These are phyloP conservation scores for Miniopterus natalensis DNA, from an alignment of 2,113 vertebrate species.

Conservation along the genomic window DNA sequence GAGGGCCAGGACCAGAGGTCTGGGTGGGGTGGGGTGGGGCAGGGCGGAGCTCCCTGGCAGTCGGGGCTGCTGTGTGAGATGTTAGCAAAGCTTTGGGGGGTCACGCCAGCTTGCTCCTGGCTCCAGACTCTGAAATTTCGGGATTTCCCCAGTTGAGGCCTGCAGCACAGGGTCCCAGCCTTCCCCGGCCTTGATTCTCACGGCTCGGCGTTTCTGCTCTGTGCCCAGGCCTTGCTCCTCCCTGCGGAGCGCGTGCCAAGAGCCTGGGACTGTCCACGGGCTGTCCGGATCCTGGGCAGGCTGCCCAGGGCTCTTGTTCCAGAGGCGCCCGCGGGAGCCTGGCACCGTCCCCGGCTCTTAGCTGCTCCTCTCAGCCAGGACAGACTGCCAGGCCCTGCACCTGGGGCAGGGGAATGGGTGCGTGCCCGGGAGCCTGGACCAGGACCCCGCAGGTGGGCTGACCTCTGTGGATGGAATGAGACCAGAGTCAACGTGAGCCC, in stretches of 20 bases:
- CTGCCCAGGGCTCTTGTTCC: background rate
- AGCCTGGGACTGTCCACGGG: background rate
- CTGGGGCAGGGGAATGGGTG: background rate
- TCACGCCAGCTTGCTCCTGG: background rate
- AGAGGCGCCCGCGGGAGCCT: background rate
- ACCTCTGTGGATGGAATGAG: background rate
- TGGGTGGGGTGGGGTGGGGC: background rate
- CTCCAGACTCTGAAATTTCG: background rate
- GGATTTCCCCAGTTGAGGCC: background rate
- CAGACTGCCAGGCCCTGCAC: background rate
- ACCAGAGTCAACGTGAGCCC: fast-evolving
- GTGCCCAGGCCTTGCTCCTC: background rate
- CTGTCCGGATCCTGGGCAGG: background rate
- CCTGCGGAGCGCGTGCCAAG: too few species aligned
- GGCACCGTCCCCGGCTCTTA: background rate
- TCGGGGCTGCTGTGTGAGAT: fast-evolving
- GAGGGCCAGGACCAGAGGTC: background rate
- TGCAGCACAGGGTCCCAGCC: background rate
- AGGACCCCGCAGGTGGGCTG: background rate
- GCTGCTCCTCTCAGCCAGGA: background rate
- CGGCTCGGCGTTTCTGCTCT: background rate
- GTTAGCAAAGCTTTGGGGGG: background rate
- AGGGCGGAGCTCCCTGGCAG: background rate
- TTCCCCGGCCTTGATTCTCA: background rate
- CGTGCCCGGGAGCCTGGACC: background rate